phyloP scores from a whole-genome alignment of 1,140 invertebrate species.

The Papilio glaucus region DNA sequence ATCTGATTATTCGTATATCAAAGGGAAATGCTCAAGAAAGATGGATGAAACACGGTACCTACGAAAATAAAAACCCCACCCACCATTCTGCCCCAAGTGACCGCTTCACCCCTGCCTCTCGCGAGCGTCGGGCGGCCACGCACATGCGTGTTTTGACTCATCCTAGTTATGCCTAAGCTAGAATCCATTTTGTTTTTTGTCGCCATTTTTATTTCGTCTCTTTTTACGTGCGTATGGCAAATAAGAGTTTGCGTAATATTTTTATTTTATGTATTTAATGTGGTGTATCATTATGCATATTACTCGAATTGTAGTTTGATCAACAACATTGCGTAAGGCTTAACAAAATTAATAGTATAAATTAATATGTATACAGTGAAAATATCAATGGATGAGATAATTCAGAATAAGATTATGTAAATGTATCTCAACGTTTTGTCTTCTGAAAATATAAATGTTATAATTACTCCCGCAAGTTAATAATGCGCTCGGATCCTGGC shows the following conservation, averaged over 20 bases:
- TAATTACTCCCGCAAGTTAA: too few relatives aligned
- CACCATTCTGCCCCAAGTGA: constrained; percentile 53
- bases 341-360: background rate
- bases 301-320: background rate
- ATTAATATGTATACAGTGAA: too few relatives aligned
- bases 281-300: background rate
- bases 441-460: too few relatives aligned
- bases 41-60: constrained; percentile 55
- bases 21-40: constrained; percentile 72
- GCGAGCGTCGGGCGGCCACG: constrained; percentile 61
- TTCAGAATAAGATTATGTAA: too few relatives aligned
- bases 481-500: too few relatives aligned
- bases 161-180: constrained; percentile 67
- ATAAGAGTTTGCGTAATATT: constrained; percentile 7
- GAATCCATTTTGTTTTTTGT: constrained; percentile 79
- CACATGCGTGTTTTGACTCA: constrained; percentile 74
- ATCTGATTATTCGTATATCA: constrained; percentile 66
- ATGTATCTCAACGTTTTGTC: background rate
- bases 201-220: constrained; percentile 58
- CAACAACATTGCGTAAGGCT: background rate
- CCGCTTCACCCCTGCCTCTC: constrained; percentile 46
- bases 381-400: too few relatives aligned
- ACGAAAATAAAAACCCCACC: constrained; percentile 57
- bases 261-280: background rate
- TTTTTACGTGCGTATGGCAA: constrained; percentile 14